phyloP scores from a whole-genome alignment of 2,113 vertebrate species.

The Corythaixoides concolor region DNA sequence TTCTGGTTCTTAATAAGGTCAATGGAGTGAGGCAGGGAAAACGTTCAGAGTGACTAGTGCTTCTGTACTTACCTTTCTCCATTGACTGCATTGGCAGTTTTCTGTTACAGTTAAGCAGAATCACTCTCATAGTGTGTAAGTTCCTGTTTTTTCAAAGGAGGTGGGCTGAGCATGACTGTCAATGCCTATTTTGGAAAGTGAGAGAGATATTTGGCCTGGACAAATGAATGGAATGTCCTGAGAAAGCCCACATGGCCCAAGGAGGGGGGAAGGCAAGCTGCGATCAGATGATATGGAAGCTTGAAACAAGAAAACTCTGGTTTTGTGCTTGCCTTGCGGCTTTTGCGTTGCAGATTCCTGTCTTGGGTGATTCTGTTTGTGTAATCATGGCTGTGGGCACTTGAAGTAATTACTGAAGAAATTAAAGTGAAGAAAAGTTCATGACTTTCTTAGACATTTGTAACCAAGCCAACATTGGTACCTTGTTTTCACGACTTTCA shows the following conservation, averaged over 20 bases:
- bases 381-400: not conserved
- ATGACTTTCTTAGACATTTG: not conserved
- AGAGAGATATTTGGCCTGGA: not conserved
- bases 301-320: not conserved
- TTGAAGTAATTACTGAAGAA: not conserved
- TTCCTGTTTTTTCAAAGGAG: not conserved
- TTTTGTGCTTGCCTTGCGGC: not conserved
- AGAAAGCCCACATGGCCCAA: not conserved
- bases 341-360: not conserved
- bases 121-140: not conserved
- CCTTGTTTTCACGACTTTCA: not conserved
- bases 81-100: not conserved
- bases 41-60: not conserved
- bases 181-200: conserved; percentile 29
- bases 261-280: not conserved
- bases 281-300: not conserved
- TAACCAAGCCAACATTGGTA: not conserved
- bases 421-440: not conserved
- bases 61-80: not conserved
- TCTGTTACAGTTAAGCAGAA: not conserved
- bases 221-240: conserved; percentile 34
- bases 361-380: not conserved
- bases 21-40: not conserved
- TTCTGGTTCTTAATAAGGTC: not conserved
- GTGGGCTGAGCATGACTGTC: not conserved